phyloP scores from a whole-genome alignment of 1,140 invertebrate species.

The Alviniconcha marisindica region DNA sequence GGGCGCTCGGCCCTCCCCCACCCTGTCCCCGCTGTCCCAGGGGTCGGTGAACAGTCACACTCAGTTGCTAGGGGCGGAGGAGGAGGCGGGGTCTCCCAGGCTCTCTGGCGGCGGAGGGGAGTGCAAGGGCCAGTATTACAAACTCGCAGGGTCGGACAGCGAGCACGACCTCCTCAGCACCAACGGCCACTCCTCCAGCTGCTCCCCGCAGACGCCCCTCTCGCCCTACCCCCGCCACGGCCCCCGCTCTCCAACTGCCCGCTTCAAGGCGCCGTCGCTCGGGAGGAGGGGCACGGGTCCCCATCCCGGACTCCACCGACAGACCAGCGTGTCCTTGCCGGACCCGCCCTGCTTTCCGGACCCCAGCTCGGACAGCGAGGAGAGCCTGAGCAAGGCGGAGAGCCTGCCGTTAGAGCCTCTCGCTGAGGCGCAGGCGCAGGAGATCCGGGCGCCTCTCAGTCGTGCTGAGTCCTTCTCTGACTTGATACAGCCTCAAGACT shows the following conservation, averaged over 20 bases:
- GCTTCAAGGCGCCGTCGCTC: not conserved
- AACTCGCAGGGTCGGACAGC: slow-evolving; percentile 25
- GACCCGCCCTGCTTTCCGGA: slow-evolving; percentile 7
- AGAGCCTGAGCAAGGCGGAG: not conserved
- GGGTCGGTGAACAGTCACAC: slow-evolving; percentile 22
- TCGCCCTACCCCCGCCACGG: not conserved
- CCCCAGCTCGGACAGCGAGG: not conserved
- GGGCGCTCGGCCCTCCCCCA: slow-evolving; percentile 10
- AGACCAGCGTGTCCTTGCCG: not conserved
- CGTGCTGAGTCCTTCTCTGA: slow-evolving; percentile 22
- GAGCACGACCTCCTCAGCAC: slow-evolving; percentile 8
- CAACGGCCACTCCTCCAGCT: slow-evolving; percentile 25
- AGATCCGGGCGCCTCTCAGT: slow-evolving; percentile 15
- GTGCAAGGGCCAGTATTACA: not conserved
- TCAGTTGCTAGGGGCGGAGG: not conserved
- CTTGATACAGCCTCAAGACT: not conserved
- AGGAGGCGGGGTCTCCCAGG: slow-evolving; percentile 14
- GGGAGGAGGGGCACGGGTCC: not conserved
- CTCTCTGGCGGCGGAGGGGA: not conserved
- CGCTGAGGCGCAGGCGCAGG: not conserved
- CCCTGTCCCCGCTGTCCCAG: slow-evolving; percentile 14
- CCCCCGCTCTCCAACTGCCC: not conserved
- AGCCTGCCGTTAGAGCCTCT: not conserved
- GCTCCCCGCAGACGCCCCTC: slow-evolving; percentile 22
- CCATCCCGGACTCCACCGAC: not conserved